Evolutionary conservation across 1,140 invertebrate species (phyloP).

Genomic region (Prorops nasuta): DNA sequence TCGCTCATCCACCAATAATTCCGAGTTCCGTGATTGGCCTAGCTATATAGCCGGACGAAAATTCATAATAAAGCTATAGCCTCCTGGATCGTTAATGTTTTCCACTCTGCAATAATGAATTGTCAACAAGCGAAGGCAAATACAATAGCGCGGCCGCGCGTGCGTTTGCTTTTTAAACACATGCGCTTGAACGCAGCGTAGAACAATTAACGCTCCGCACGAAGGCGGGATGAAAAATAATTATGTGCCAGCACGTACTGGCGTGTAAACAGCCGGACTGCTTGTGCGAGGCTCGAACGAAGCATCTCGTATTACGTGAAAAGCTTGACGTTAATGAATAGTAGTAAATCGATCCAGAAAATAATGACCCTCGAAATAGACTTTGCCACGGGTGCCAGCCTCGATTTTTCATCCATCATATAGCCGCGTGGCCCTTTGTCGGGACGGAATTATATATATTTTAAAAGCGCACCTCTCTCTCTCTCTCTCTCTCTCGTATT

Average conservation of each 20-base stretch:
- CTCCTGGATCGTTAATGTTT: too few relatives aligned
- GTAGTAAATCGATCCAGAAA: conserved; percentile 34
- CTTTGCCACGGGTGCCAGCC: conserved; percentile 10
- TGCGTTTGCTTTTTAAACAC: neutral
- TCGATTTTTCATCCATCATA: conserved; percentile 19
- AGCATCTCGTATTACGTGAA: conserved; percentile 26
- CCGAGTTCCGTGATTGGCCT: too few relatives aligned
- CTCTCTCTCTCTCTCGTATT: too few relatives aligned
- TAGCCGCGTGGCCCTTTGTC: too few relatives aligned
- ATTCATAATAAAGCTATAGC: too few relatives aligned
- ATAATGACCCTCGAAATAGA: conserved; percentile 34
- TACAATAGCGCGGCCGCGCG: neutral
- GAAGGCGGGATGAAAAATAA: conserved; percentile 27
- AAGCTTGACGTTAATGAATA: conserved; percentile 33
- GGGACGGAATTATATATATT: conserved; percentile 16
- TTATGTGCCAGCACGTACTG: conserved; percentile 16
- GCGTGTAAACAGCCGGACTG: conserved; percentile 22
- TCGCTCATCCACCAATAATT: too few relatives aligned
- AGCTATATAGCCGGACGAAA: too few relatives aligned
- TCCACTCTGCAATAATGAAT: too few relatives aligned
- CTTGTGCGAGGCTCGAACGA: conserved; percentile 11
- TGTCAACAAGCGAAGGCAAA: too few relatives aligned
- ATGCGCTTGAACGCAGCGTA: too few relatives aligned
- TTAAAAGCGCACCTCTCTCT: neutral
- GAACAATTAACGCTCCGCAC: conserved; percentile 29